Conservation (phyloP, 2,113 vertebrate genomes). For the Athene noctua region DNA sequence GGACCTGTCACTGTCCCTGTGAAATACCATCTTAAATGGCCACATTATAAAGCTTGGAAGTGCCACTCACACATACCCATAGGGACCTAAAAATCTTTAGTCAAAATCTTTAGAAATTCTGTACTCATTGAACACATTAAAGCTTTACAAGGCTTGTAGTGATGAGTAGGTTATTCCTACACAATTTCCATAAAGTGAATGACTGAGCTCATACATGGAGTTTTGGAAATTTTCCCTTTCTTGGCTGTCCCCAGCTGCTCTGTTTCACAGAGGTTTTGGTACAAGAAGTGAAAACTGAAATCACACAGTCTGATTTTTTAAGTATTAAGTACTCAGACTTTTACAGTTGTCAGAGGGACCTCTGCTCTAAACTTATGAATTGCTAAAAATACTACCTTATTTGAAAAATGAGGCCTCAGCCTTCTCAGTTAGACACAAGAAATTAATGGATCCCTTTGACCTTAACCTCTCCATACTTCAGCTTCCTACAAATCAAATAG, state of each 20-base stretch:
- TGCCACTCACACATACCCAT: not conserved
- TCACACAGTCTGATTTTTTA: not conserved
- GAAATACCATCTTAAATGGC: not conserved
- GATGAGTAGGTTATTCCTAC: not conserved
- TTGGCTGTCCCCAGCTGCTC: not conserved
- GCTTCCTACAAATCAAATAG: not conserved
- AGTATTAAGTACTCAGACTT: not conserved
- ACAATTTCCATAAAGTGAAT: not conserved
- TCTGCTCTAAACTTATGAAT: not conserved
- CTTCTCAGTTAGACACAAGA: not conserved
- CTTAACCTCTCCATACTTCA: not conserved
- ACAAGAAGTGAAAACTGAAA: not conserved
- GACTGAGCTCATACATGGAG: not conserved
- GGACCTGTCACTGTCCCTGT: not conserved
- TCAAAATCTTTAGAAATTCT: not conserved
- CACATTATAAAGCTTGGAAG: not conserved
- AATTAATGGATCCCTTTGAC: slow-evolving; percentile 27
- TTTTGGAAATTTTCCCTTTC: not conserved
- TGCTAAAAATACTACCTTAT: slow-evolving; percentile 20
- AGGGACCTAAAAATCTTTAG: not conserved
- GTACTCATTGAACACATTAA: not conserved
- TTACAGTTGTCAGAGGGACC: not conserved
- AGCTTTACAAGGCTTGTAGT: not conserved
- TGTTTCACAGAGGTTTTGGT: not conserved
- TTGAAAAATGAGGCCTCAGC: slow-evolving; percentile 1